Conservation (phyloP, 2,888 invertebrate genomes). For the Nomada ferruginata region DNA sequence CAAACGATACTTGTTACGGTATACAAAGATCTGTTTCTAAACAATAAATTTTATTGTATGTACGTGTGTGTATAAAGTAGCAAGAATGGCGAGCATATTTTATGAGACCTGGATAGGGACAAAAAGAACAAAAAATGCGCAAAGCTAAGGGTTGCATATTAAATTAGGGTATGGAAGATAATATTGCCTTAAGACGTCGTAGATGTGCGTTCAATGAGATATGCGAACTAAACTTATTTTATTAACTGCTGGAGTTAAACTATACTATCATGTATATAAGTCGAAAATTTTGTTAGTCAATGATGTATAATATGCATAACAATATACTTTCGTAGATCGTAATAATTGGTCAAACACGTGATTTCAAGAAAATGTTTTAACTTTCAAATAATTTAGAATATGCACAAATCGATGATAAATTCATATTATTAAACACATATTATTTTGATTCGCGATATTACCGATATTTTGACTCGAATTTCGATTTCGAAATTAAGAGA, state of each 20-base stretch:
- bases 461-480: background rate
- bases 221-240: slow-evolving; percentile 35
- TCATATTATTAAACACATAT: background rate
- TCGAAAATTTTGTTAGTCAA: slow-evolving; percentile 25
- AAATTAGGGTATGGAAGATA: slow-evolving; percentile 53
- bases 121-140: slow-evolving; percentile 17
- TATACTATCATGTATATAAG: slow-evolving; percentile 37
- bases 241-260: slow-evolving; percentile 34
- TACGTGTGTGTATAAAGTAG: slow-evolving; percentile 35
- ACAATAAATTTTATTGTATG: slow-evolving; percentile 33
- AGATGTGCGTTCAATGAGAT: slow-evolving; percentile 65
- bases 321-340: slow-evolving; percentile 16
- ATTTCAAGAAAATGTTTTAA: slow-evolving; percentile 40
- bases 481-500: background rate
- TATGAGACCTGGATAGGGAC: slow-evolving; percentile 32
- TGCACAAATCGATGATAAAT: background rate
- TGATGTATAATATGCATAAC: slow-evolving; percentile 6
- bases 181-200: slow-evolving; percentile 76
- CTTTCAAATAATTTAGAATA: background rate
- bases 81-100: slow-evolving; percentile 42
- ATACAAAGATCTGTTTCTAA: slow-evolving; percentile 19
- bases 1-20: slow-evolving; percentile 13
- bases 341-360: slow-evolving; percentile 37
- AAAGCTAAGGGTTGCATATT: slow-evolving; percentile 33
- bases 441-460: background rate